Evolutionary conservation across 2,113 vertebrate genomes (phyloP).

Genomic region (Lethenteron reissneri): DNA sequence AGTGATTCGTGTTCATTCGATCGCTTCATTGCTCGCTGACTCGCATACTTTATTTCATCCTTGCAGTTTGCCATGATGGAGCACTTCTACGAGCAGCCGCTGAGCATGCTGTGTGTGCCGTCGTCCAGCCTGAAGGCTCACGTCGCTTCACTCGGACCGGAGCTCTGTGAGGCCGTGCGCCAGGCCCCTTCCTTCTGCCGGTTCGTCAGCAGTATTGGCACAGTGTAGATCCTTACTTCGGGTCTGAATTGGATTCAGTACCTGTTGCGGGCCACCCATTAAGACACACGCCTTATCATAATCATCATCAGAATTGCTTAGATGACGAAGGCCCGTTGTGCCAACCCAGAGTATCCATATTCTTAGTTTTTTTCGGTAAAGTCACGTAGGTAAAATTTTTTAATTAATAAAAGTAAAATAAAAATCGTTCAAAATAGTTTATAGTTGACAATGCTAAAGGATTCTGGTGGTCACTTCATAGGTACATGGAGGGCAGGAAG

Average conservation of each 20-base stretch:
- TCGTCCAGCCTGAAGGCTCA: constrained; percentile 27
- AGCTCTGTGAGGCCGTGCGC: constrained; percentile 48
- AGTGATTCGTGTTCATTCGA: not conserved
- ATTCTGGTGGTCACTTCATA: constrained; percentile 14
- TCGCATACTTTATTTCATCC: not conserved
- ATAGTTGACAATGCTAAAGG: too few species aligned
- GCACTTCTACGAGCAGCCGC: constrained; percentile 60
- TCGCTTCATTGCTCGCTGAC: not conserved
- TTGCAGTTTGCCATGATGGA: constrained; percentile 58
- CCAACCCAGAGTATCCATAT: too few species aligned
- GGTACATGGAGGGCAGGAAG: constrained; percentile 49
- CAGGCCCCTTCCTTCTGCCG: constrained; percentile 34
- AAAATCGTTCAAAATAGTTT: too few species aligned
- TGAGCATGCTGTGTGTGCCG: constrained; percentile 60
- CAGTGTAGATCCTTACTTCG: too few species aligned
- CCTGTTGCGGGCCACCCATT: too few species aligned
- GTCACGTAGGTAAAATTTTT: too few species aligned
- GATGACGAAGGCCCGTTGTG: too few species aligned
- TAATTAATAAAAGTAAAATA: too few species aligned
- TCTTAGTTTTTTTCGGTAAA: too few species aligned
- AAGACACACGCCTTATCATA: too few species aligned
- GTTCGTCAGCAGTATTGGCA: not conserved
- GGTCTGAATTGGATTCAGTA: too few species aligned
- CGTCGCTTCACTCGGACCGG: constrained; percentile 26
- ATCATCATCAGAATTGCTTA: too few species aligned